Evolutionary conservation across 2,797 vertebrate genomes (phyloP).

Genomic region (Calcarius lapponicus): DNA sequence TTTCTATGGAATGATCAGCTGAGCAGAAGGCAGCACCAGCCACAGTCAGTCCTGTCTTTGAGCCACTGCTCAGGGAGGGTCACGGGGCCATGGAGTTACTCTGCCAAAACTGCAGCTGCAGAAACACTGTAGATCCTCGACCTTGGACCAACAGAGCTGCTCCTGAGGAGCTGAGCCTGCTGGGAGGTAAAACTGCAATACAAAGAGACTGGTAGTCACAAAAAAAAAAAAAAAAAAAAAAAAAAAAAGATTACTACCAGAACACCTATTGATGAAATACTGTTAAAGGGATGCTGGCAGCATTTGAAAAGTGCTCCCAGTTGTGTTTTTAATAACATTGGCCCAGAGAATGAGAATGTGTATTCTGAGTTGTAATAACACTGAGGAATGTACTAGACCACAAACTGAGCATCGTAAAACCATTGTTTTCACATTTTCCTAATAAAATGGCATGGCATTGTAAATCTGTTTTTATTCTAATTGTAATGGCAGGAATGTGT

Average conservation of each 20-base stretch:
- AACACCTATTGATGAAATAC: slow-evolving; percentile 32
- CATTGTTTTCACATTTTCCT: slow-evolving; percentile 69
- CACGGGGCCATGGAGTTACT: rapidly evolving
- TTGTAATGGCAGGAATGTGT: slow-evolving; percentile 69
- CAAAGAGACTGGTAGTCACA: not conserved
- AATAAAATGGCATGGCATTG: slow-evolving; percentile 62
- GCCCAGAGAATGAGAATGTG: slow-evolving; percentile 32
- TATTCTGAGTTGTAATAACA: slow-evolving; percentile 52
- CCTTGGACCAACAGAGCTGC: rapidly evolving
- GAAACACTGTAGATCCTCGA: not conserved
- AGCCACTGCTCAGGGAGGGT: not conserved
- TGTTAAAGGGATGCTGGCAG: not conserved
- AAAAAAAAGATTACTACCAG: not conserved
- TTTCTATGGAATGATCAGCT: not conserved
- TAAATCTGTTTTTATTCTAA: slow-evolving; percentile 71
- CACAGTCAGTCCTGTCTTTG: not conserved
- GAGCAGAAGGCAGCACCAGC: not conserved
- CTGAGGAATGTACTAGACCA: slow-evolving; percentile 40
- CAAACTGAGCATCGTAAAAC: slow-evolving; percentile 54
- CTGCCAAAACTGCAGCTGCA: not conserved
- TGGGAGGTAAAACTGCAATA: not conserved
- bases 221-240: not conserved
- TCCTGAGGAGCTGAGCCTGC: not conserved
- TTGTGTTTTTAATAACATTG: slow-evolving; percentile 36
- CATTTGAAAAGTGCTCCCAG: not conserved